Percentiles rank a stretch among this genome's conserved stretches.
Evolutionary conservation across 1,140 invertebrate genomes (phyloP).

Genomic region (Subanguina moxae): DNA sequence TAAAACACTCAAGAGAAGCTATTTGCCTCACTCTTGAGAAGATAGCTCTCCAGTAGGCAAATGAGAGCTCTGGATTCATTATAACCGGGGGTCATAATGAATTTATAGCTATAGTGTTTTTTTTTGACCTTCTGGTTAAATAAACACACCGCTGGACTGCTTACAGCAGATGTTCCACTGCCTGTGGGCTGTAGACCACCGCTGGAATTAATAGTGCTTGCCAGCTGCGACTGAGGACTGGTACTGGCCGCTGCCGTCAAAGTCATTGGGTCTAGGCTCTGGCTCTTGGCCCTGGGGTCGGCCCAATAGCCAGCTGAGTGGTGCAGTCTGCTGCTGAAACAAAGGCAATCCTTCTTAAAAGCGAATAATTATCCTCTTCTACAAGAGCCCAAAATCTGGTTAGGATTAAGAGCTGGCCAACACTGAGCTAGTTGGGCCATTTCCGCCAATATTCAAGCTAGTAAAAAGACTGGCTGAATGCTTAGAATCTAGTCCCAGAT

Average conservation of each 20-base stretch:
- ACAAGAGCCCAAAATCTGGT: too few species aligned
- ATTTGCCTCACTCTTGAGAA: too few species aligned
- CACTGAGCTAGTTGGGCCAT: too few species aligned
- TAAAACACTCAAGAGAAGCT: too few species aligned
- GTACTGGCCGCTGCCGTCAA: conserved; percentile 10
- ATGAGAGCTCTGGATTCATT: not conserved
- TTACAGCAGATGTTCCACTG: not conserved
- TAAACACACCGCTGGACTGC: not conserved
- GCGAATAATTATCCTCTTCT: too few species aligned
- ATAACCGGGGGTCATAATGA: too few species aligned
- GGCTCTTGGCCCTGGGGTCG: conserved; percentile 22
- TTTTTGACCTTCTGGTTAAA: not conserved
- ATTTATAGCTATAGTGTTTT: too few species aligned
- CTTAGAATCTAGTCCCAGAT: too few species aligned
- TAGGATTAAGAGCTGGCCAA: too few species aligned
- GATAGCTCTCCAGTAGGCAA: too few species aligned
- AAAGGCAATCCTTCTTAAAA: not conserved
- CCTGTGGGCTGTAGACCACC: conserved; percentile 7
- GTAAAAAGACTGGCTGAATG: too few species aligned
- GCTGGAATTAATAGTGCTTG: conserved; percentile 5
- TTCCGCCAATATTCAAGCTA: too few species aligned
- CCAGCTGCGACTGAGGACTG: conserved; percentile 5
- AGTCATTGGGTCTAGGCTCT: conserved; percentile 30
- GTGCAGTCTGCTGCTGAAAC: not conserved
- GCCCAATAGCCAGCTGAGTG: conserved; percentile 18